Conservation (phyloP, 2,113 vertebrate genomes). For the Halichoeres trimaculatus region DNA sequence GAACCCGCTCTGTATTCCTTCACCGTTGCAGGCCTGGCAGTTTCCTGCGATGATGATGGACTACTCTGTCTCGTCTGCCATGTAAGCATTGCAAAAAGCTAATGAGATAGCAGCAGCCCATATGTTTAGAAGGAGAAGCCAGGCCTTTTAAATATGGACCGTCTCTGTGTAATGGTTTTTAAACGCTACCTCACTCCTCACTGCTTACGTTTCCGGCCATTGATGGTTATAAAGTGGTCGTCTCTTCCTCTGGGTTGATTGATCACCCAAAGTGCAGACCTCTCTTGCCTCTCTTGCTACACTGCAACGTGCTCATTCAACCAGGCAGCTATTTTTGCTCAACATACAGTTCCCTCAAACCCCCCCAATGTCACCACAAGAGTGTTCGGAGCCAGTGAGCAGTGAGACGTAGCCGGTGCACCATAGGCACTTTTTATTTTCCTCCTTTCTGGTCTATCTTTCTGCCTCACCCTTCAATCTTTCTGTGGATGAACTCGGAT, state of each 20-base stretch:
- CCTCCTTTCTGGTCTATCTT: slow-evolving; percentile 21
- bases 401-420: slow-evolving; percentile 42
- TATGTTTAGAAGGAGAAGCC: slow-evolving; percentile 36
- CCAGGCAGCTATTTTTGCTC: slow-evolving; percentile 51
- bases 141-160: slow-evolving; percentile 39
- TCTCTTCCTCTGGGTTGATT: slow-evolving; percentile 68
- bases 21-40: slow-evolving; percentile 29
- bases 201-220: slow-evolving; percentile 63
- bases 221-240: slow-evolving; percentile 72
- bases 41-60: slow-evolving; percentile 62
- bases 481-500: slow-evolving; percentile 31
- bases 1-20: slow-evolving; percentile 55
- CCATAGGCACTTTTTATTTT: slow-evolving; percentile 30
- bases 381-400: slow-evolving; percentile 51
- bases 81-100: slow-evolving; percentile 46
- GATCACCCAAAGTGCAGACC: slow-evolving; percentile 72
- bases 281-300: slow-evolving; percentile 48
- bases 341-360: slow-evolving; percentile 47
- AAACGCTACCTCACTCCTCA: slow-evolving; percentile 45
- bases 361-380: slow-evolving; percentile 33
- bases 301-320: slow-evolving; percentile 59
- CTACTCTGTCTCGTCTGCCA: slow-evolving; percentile 47
- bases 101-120: slow-evolving; percentile 37
- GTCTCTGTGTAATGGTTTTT: slow-evolving; percentile 60
- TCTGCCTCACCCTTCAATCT: slow-evolving; percentile 37